Conservation (phyloP, 2,113 vertebrate genomes). For the Athene cunicularia region DNA sequence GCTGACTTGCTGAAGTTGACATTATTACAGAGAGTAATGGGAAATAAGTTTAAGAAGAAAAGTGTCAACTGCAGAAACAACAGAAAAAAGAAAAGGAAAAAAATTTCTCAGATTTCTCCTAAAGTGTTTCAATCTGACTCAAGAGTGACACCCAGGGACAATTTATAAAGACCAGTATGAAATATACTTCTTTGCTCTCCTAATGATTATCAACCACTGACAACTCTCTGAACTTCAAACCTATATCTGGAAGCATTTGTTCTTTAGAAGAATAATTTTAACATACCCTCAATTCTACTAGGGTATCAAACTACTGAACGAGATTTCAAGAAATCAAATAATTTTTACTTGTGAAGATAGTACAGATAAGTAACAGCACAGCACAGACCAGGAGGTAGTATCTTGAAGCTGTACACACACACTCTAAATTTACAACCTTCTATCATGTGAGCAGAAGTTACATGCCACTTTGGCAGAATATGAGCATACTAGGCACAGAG, state of each 20-base stretch:
- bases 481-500: not conserved
- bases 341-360: not conserved
- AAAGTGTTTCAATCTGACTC: conserved; percentile 19
- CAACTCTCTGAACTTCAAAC: not conserved
- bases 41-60: not conserved
- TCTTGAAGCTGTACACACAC: not conserved
- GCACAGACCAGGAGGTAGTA: not conserved
- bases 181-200: not conserved
- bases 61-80: not conserved
- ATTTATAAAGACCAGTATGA: not conserved
- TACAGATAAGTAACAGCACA: not conserved
- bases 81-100: not conserved
- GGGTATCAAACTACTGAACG: not conserved
- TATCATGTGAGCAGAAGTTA: not conserved
- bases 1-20: not conserved
- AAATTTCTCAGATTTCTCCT: not conserved
- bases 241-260: not conserved
- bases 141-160: conserved; percentile 52
- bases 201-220: not conserved
- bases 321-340: not conserved
- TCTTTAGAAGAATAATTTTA: not conserved
- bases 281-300: not conserved
- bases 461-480: not conserved
- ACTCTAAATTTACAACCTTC: not conserved
- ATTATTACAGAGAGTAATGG: not conserved